Base-by-base conservation (phyloP, 1,140 invertebrate species). In the Zaprionus lachaisei region DNA sequence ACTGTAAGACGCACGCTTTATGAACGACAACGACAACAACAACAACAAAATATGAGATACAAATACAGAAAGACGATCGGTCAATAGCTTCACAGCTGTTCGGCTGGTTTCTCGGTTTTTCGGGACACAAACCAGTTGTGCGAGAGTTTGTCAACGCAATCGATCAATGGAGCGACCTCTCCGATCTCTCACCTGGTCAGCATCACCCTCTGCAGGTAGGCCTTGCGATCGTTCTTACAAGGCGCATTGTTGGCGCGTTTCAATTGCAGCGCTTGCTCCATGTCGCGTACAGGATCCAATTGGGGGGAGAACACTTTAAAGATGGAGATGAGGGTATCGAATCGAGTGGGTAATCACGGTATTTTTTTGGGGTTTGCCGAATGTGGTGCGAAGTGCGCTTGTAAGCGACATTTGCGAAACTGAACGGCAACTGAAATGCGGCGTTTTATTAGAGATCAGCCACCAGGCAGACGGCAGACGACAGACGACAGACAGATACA, bases 141-240 rank as follows among this genome's bases (percentile, higher is more conserved):
- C 41, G 63, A 69, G 67, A 66, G 81, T 51, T 69, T 77, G 83
- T 80, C 80, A 81, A 80, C 80, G 62, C 84, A 83, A 87, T 87
- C 84, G 79, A 87, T 87, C 84, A 87, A 77, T 58, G 47, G 71
- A 34, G 31, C 31, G 31, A 34, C 31, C 31, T 34, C 31, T 34
- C 31, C 9, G n/a, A 6, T 31, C 54, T 37, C 78, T 92, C 91
- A 93, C 92, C 92, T 93, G 72, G 92, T 92, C 69, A 91, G 67
- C 83, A 90, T 90, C 73, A 91, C 86, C 76, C 89, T 84, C 68
- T 93, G 92, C 60, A 93, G 80, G 65, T 87, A 84, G 24, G 86
- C 74, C 75, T 93, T 93, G 55, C 92, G 92, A 80, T 93, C 92
- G 79, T 93, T 93, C 80, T 93, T 93, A 74, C 92, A 93, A 61